phyloP scores from a whole-genome alignment of 2,888 invertebrate species.

The Tortrix viridana region DNA sequence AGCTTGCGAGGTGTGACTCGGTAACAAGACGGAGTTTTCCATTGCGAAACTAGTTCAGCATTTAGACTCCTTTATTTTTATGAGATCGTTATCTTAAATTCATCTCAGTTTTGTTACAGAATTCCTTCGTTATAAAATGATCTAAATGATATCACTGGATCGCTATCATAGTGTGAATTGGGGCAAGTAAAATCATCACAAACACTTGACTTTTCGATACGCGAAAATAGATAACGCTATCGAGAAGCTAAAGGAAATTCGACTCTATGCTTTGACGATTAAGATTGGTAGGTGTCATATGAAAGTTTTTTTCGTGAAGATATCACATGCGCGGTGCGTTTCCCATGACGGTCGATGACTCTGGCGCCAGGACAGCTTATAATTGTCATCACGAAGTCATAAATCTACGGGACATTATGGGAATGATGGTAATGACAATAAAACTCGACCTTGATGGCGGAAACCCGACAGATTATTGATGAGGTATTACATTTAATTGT shows the following conservation, averaged over 20 bases:
- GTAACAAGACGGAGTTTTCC: constrained; percentile 29
- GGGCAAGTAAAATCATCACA: constrained; percentile 37
- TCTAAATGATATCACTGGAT: constrained; percentile 3
- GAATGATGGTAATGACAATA: constrained; percentile 44
- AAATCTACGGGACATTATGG: constrained; percentile 32
- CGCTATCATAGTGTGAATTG: constrained; percentile 28
- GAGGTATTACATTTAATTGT: constrained; percentile 28
- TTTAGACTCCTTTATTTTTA: constrained; percentile 47
- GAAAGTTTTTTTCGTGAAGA: constrained; percentile 41
- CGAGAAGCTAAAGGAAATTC: background rate
- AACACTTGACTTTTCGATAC: constrained; percentile 39
- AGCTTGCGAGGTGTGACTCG: constrained; percentile 44
- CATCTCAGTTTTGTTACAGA: constrained; percentile 8
- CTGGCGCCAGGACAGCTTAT: constrained; percentile 31
- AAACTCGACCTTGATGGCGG: constrained; percentile 38
- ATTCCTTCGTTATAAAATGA: constrained; percentile 6
- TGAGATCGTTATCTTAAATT: constrained; percentile 38
- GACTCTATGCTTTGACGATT: constrained; percentile 10
- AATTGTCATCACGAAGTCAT: constrained; percentile 37
- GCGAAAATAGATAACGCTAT: constrained; percentile 32
- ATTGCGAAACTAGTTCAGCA: constrained; percentile 6
- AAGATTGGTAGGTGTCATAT: constrained; percentile 27
- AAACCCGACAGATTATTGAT: constrained; percentile 27
- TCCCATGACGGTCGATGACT: constrained; percentile 52
- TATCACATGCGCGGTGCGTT: constrained; percentile 47